Evolutionary conservation across 2,888 invertebrate genomes (phyloP).

Genomic region (Sphinx pinastri): DNA sequence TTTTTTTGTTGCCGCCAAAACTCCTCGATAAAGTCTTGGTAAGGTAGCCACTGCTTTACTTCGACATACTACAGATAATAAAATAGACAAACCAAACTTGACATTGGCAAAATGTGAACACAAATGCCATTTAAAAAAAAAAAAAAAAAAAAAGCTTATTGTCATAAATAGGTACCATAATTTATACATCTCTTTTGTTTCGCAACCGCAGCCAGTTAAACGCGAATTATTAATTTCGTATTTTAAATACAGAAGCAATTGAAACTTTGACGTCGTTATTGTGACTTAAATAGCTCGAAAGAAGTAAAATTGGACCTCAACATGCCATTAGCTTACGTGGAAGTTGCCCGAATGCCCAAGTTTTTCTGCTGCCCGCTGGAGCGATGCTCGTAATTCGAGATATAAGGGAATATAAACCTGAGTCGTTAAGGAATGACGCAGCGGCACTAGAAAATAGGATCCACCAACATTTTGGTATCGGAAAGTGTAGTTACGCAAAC

Average conservation of each 20-base stretch:
- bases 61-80: too few relatives aligned
- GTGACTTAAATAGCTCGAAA: constrained; percentile 5
- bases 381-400: constrained; percentile 30
- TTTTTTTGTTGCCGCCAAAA: too few relatives aligned
- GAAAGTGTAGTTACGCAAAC: neutral
- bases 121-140: too few relatives aligned
- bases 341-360: constrained; percentile 30
- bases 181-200: too few relatives aligned
- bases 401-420: constrained; percentile 3
- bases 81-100: too few relatives aligned
- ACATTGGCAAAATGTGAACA: too few relatives aligned
- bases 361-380: constrained; percentile 32
- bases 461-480: constrained; percentile 7
- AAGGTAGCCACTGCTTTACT: too few relatives aligned
- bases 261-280: neutral
- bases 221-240: too few relatives aligned
- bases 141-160: too few relatives aligned
- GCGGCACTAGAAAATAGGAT: neutral
- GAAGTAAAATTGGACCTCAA: constrained; percentile 38
- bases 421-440: constrained; percentile 25
- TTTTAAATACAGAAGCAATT: neutral
- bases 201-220: too few relatives aligned
- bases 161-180: too few relatives aligned
- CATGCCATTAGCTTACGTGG: constrained; percentile 35
- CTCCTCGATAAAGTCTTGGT: too few relatives aligned